These are phyloP conservation scores for Suncus etruscus DNA, from an alignment of 2,113 vertebrate species.

Conservation along the genomic window DNA sequence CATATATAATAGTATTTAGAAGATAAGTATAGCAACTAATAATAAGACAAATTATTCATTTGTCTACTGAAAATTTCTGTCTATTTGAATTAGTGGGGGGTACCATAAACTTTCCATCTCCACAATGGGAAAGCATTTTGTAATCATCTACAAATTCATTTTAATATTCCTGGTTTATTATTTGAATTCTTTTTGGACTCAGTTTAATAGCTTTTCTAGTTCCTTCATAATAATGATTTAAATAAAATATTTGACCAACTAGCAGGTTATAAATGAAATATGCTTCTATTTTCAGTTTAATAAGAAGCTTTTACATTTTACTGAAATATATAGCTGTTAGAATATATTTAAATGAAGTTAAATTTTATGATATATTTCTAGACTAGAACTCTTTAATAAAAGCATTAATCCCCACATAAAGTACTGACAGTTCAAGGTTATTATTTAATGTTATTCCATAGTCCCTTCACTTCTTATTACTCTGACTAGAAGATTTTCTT, in stretches of 20 bases:
- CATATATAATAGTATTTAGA: conserved; percentile 3
- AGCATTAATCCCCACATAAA: conserved; percentile 16
- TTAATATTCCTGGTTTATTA: conserved; percentile 40
- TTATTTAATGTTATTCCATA: background rate
- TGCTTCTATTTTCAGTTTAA: conserved; percentile 49
- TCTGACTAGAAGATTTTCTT: conserved; percentile 9
- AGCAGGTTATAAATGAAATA: conserved; percentile 50
- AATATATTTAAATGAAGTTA: conserved; percentile 59
- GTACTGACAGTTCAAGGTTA: conserved; percentile 7
- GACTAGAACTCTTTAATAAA: conserved; percentile 12
- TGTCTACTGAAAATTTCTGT: background rate
- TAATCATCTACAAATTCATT: background rate
- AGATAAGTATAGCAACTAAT: conserved; percentile 5
- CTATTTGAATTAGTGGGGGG: background rate
- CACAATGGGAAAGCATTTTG: background rate
- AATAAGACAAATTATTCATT: conserved; percentile 40
- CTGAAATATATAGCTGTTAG: conserved; percentile 60
- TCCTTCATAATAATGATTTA: conserved; percentile 37
- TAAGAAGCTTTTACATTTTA: conserved; percentile 55
- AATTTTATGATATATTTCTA: conserved; percentile 31
- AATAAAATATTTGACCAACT: too few species aligned
- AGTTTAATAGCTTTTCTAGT: background rate
- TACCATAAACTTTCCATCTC: background rate
- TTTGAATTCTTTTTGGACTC: conserved; percentile 44
- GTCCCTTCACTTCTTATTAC: background rate